Evolutionary conservation across 1,140 invertebrate genomes (phyloP).

Genomic region (Chironomus tepperi): DNA sequence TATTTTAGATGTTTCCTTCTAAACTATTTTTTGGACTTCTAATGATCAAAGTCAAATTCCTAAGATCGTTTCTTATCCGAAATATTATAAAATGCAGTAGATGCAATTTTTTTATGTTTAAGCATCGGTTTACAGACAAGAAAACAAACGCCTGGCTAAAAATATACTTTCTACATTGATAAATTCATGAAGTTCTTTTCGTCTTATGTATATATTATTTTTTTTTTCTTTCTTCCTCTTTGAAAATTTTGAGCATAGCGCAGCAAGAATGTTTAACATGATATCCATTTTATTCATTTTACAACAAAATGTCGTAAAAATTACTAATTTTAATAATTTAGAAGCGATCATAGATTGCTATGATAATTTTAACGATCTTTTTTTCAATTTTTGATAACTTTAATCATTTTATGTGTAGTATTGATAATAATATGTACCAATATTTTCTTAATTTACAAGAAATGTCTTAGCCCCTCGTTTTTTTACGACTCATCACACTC

Average conservation of each 20-base stretch:
- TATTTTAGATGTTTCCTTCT: neutral
- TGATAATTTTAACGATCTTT: neutral
- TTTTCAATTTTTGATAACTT: conserved; percentile 3
- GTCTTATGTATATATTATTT: neutral
- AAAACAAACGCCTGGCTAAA: neutral
- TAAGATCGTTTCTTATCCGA: too few relatives aligned
- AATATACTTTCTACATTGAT: conserved; percentile 14
- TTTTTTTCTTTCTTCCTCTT: conserved; percentile 14
- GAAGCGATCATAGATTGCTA: neutral
- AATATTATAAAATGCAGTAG: too few relatives aligned
- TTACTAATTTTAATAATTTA: neutral
- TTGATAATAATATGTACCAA: conserved; percentile 17
- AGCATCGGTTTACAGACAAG: neutral
- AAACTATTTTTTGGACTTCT: neutral
- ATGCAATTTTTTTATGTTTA: too few relatives aligned
- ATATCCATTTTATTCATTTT: conserved; percentile 14
- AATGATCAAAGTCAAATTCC: too few relatives aligned
- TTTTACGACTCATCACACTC: conserved; percentile 10
- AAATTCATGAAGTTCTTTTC: neutral
- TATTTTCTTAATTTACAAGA: conserved; percentile 18
- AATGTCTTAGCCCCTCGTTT: neutral
- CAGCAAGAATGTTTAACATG: neutral
- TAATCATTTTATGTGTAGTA: conserved; percentile 16
- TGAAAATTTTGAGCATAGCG: conserved; percentile 13
- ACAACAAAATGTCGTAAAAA: conserved; percentile 9